Conservation (phyloP, 2,113 vertebrate genomes). For the Sprattus sprattus region DNA sequence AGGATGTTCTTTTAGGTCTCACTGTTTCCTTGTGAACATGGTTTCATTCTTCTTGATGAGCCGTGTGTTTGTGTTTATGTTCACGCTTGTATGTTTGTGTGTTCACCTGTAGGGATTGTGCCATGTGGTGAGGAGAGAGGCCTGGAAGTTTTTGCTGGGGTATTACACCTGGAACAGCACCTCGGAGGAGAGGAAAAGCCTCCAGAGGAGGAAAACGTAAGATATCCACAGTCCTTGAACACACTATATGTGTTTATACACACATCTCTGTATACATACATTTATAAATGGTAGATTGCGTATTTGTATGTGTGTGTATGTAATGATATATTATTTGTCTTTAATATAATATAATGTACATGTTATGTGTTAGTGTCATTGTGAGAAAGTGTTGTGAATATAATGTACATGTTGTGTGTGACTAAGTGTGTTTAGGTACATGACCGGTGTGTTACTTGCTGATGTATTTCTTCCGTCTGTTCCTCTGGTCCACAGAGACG, state of each 20-base stretch:
- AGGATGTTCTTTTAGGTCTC: neutral
- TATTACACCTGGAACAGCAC: constrained; percentile 92
- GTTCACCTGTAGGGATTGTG: constrained; percentile 80
- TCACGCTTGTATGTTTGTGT: neutral
- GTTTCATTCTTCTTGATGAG: neutral
- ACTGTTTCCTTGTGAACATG: neutral
- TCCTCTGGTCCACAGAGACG: constrained; percentile 72
- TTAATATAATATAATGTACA: too few relatives aligned
- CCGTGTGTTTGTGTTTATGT: neutral
- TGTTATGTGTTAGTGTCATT: neutral
- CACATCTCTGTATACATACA: too few relatives aligned
- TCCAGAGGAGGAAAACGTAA: constrained; percentile 88
- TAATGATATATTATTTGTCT: neutral
- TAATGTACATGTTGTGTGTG: too few relatives aligned
- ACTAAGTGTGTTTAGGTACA: neutral
- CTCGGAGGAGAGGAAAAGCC: constrained; percentile 81
- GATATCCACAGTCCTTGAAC: constrained; percentile 36
- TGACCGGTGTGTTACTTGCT: neutral
- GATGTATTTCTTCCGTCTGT: neutral
- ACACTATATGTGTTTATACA: too few relatives aligned
- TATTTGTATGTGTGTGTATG: neutral
- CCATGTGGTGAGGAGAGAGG: constrained; percentile 85
- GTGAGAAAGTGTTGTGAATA: too few relatives aligned
- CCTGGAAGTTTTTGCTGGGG: constrained; percentile 91
- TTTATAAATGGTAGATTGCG: too few relatives aligned